A percentile compares a stretch with the other conserved stretches of the same genome.
These are phyloP conservation scores for Vulpes lagopus DNA, from an alignment of 2,113 vertebrate species.

Conservation along the genomic window DNA sequence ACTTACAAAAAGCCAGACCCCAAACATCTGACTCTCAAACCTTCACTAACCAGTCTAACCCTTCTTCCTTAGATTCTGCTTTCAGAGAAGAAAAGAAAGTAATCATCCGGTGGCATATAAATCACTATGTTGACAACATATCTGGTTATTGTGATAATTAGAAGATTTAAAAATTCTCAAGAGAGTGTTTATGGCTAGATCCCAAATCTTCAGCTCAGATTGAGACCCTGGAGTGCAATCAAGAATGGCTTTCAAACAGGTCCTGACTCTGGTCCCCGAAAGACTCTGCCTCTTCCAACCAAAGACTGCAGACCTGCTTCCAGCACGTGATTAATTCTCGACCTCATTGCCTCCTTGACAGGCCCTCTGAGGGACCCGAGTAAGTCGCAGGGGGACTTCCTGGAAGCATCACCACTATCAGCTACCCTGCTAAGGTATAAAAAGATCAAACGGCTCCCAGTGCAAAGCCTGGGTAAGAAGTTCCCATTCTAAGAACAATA, in stretches of 20 bases:
- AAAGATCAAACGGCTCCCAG: background rate
- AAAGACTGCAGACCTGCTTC: background rate
- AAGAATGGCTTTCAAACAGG: background rate
- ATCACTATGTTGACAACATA: background rate
- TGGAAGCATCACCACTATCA: background rate
- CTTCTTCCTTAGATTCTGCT: background rate
- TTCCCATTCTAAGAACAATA: background rate
- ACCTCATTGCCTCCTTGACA: background rate
- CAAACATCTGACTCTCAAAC: background rate
- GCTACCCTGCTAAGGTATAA: background rate
- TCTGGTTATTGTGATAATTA: background rate
- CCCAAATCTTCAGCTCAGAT: background rate
- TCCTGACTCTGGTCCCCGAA: background rate
- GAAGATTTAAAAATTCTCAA: background rate
- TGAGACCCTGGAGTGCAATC: background rate
- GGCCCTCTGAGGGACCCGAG: fast-evolving
- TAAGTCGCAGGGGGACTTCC: background rate
- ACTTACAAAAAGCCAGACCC: background rate
- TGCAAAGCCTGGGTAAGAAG: background rate
- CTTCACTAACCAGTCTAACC: too few species aligned
- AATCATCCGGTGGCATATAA: background rate
- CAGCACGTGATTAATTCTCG: background rate
- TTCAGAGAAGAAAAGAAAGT: background rate
- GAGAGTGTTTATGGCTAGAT: background rate
- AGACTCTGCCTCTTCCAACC: background rate